These are phyloP conservation scores for Sturnira hondurensis DNA, from an alignment of 2,113 vertebrate species.

Conservation along the genomic window DNA sequence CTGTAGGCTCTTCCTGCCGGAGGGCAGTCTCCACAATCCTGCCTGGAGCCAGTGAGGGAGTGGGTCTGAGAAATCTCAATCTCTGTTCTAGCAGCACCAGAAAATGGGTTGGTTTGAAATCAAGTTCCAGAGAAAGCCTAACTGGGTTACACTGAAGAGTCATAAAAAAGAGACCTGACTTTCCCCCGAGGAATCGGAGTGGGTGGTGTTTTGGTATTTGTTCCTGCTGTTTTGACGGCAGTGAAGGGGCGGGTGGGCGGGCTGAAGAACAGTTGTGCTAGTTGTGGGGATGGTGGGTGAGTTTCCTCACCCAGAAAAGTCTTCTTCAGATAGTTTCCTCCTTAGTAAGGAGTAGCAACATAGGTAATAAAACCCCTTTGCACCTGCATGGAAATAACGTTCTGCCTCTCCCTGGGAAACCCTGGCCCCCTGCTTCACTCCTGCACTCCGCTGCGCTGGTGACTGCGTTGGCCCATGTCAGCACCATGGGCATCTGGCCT, in stretches of 20 bases:
- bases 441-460: neutral
- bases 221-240: conserved; percentile 68
- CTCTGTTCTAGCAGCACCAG: conserved; percentile 9
- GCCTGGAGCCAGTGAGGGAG: neutral
- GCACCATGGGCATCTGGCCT: neutral
- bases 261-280: conserved; percentile 44
- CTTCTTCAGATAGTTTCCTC: neutral
- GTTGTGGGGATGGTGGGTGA: neutral
- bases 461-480: neutral
- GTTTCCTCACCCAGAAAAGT: conserved; percentile 33
- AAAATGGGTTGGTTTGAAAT: conserved; percentile 26
- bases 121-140: conserved; percentile 40
- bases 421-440: neutral
- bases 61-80: neutral
- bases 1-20: neutral
- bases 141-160: conserved; percentile 53
- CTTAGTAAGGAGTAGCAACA: neutral
- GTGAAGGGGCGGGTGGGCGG: conserved; percentile 49
- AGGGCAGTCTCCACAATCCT: neutral
- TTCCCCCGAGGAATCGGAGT: conserved; percentile 47
- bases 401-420: neutral
- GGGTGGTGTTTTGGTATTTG: conserved; percentile 57
- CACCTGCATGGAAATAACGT: neutral
- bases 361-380: neutral
- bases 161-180: conserved; percentile 52